Evolutionary conservation across 2,113 vertebrate genomes (phyloP), one percentile per base, ranked within the genome.

Genomic region (Ochotona princeps): DNA sequence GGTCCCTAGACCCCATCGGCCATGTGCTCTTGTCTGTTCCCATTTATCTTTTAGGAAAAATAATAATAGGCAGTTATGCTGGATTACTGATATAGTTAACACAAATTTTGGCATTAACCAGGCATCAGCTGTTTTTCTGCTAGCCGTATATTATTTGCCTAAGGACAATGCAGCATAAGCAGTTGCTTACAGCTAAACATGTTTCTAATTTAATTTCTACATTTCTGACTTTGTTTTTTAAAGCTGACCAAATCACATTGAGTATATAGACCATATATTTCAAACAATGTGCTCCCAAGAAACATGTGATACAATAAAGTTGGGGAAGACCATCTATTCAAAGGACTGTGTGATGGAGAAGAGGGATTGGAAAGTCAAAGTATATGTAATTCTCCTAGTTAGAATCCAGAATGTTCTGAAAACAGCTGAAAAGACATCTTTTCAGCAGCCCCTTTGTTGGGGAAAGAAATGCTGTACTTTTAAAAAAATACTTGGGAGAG

Each of bases 401-500:
- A 66, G 49, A 69, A 86, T 73, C 47, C 65, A 94, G 73, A 94
- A 93, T 93, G 78, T 94, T 94, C 87, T 95, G 60, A 93, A 96
- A 89, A 67, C 60, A 78, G 54, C 78, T 90, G 86, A 86, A 89
- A 89, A 94, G 93, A 93, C 81, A 35, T 87, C 70, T 90, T 84
- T 89, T 75, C 93, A 85, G 95, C 85, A 96, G 76, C 12, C 78
- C 60, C 17, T 74, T 69, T 92, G 49, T 57, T 94, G 54, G 90
- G 67, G 63, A 38, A 91, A 91, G 66, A 89, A 81, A 60, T 81
- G 60, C 47, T 81, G 83, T 5, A 95, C 95, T 95, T 93, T 83
- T 44, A 30, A 23, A 79, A 94, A 92, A 96, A 92, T 96, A 96
- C 88, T 95, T 96, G 61, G 25, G 90, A 57, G 91, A 94, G 97